Evolutionary conservation across 2,888 invertebrate genomes (phyloP), one percentile per base, ranked within the genome.

Genomic region (Trachelus tabidus): DNA sequence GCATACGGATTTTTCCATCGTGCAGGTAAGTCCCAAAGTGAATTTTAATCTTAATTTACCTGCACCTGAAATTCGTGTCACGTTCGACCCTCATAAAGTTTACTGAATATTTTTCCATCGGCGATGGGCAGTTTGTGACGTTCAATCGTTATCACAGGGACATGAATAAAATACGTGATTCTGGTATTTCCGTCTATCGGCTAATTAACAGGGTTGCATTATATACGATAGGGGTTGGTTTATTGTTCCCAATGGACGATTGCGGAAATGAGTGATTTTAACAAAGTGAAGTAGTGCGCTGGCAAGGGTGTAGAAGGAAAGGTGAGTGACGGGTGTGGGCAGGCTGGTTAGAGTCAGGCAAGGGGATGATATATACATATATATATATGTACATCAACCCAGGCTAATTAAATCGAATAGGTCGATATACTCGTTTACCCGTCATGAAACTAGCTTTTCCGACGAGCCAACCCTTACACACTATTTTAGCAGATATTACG

Each of bases 351-450:
- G 56, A 56, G 56, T 56, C 56, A 56, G 56, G 56, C 56, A 56
- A 56, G 56, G 9, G 56, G 56, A 15, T 15, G 23, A 56, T 56
- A 56, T 23, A 23, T 40, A n/a, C n/a, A 40, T 15, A 34, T 34
- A 9, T 34, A 35, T 35, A 35, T 11, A 34, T 9, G 11, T 34
- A 35, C 0, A 11, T 35, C 0, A 12, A 37, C 15, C 74, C n/a
- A 12, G 31, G 31, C 35, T 74, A 74, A 74, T 74, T 74, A 74
- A 74, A 37, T 74, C 74, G 74, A 74, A 37, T 74, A 35, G 74
- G 34, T 71, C 71, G 71, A 71, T 71, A 71, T 34, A 34, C 71
- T 71, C 71, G 71, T 71, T 34, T 31, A 4, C 31, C 33, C 71
- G 71, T 71, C 31, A 34, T 34, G 31, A 34, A 71, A 71, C 71